These are phyloP conservation scores for Pentalonia nigronervosa DNA, from an alignment of 1,140 invertebrate species.

Conservation along the genomic window DNA sequence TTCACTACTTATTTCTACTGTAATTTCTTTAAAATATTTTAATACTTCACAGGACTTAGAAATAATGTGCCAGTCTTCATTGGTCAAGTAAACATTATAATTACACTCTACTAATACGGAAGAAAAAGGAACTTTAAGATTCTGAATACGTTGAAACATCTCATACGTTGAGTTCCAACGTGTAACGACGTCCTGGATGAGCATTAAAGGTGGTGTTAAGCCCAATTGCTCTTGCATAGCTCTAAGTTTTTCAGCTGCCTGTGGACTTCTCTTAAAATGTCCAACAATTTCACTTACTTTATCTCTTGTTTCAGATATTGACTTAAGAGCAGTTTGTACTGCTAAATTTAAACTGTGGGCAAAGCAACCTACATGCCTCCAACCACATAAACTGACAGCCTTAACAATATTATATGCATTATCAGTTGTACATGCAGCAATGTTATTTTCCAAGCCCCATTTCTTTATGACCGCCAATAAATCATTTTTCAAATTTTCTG, in stretches of 20 bases:
- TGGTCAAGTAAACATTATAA: too few species aligned
- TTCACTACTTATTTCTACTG: too few species aligned
- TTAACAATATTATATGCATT: background rate
- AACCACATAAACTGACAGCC: background rate
- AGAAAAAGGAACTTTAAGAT: background rate
- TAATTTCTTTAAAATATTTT: too few species aligned
- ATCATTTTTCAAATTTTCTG: background rate
- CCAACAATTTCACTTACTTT: background rate
- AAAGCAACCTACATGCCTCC: background rate
- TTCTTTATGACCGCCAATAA: background rate
- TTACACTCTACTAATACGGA: background rate
- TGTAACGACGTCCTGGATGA: background rate
- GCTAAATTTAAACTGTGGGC: background rate
- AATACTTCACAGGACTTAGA: too few species aligned
- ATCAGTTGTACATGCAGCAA: background rate
- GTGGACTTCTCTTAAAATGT: conserved; percentile 12
- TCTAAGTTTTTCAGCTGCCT: background rate
- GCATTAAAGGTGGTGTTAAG: background rate
- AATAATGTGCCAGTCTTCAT: too few species aligned
- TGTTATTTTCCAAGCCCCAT: background rate
- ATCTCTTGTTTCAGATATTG: background rate
- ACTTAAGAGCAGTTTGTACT: background rate
- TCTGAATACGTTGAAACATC: background rate
- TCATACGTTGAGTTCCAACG: background rate
- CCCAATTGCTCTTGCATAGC: background rate